Evolutionary conservation across 2,888 invertebrate species (phyloP), one percentile per base, ranked within the genome.

Genomic region (Dione juno): DNA sequence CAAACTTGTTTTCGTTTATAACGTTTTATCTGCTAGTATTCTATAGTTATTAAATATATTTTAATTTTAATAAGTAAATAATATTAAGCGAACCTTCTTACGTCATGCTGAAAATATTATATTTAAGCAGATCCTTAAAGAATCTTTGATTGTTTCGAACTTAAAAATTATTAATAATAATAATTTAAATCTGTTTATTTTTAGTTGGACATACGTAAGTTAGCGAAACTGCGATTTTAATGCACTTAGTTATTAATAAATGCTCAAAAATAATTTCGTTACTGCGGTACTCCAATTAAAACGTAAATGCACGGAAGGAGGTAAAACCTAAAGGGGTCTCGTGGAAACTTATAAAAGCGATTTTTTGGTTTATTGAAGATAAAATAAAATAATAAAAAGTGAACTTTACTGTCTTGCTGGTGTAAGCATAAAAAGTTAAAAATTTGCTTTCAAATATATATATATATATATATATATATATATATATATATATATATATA

Each of bases 271-370:
- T 58, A 58, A 58, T 41, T 58, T 21, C 13, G 41, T 21, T 41
- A 58, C 41, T 19, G 43, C 52, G 59, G 40, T 28, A 43, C 59
- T 70, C 61, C 70, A 70, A 70, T 70, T 70, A 70, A 69, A 69
- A 70, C 48, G 43, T 43, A 40, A 66, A 59, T 59, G 52, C 59
- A 53, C 52, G 50, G 66, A 53, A 53, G 61, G 37, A 66, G 65
- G 28, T 19, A 65, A 54, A 37, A 52, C 40, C 50, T 21, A 50
- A 70, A 61, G 53, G 37, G 41, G 58, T 50, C 40, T 59, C 48
- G 58, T 65, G 58, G 41, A 70, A 66, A 66, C 43, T 59, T 70
- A 16, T 70, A 48, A 66, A 70, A 66, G 61, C 50, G 53, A 52
- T 68, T 59, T 61, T 50, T 19, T 37, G 67, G 41, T 48, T 67